Evolutionary conservation across 2,888 invertebrate genomes (phyloP).

Genomic region (Melieria crassipennis): DNA sequence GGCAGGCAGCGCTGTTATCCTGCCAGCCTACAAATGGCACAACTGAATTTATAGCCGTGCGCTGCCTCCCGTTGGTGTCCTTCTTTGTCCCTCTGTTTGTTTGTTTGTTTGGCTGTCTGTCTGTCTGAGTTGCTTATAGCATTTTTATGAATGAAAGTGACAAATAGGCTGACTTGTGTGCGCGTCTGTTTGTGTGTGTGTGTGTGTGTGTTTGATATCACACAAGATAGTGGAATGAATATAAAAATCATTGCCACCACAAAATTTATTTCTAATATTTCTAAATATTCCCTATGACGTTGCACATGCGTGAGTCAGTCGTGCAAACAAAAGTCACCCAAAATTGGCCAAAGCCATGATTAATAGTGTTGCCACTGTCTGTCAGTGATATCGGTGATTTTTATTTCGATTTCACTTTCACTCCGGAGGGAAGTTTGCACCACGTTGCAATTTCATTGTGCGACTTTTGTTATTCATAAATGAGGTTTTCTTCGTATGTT

Average conservation of each 20-base stretch:
- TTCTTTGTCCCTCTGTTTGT: constrained; percentile 6
- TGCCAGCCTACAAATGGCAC: not conserved
- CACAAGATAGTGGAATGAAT: constrained; percentile 37
- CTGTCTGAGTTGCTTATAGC: constrained; percentile 40
- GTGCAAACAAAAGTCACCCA: constrained; percentile 31
- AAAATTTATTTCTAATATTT: constrained; percentile 54
- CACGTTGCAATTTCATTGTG: too few relatives aligned
- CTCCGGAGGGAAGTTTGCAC: too few relatives aligned
- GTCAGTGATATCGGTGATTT: not conserved
- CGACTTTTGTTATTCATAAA: too few relatives aligned
- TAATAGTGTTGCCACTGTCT: constrained; percentile 48
- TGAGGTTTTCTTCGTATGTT: too few relatives aligned
- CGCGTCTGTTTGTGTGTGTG: constrained; percentile 8
- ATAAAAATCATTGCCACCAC: constrained; percentile 54
- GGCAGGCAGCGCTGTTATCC: constrained; percentile 10
- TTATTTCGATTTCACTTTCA: too few relatives aligned
- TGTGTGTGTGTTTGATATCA: not conserved
- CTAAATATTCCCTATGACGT: constrained; percentile 37
- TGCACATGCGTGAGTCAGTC: not conserved
- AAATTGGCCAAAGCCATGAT: constrained; percentile 48
- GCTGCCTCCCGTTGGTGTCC: not conserved
- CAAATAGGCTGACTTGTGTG: not conserved
- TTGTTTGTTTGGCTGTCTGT: constrained; percentile 48
- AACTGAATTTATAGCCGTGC: too few relatives aligned
- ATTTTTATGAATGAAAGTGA: constrained; percentile 54